Evolutionary conservation across 2,797 vertebrate species (phyloP).

Genomic region (Liparis tanakae): DNA sequence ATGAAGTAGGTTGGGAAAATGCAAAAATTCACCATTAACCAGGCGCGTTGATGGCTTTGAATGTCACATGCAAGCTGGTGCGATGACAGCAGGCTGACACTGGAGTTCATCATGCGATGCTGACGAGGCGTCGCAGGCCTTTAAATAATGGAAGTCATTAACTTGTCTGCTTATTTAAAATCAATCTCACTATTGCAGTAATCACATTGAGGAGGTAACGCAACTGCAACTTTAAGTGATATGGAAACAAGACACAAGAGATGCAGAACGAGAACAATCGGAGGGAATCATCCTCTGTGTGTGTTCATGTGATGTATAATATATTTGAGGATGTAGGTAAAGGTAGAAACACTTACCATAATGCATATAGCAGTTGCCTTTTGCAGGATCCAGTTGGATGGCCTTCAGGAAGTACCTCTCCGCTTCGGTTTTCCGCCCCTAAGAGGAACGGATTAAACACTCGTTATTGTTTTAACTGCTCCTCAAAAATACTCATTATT

Average conservation of each 20-base stretch:
- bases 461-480: conserved; percentile 64
- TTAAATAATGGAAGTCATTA: conserved; percentile 8
- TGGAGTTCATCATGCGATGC: conserved; percentile 15
- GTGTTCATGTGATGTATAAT: conserved; percentile 18
- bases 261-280: conserved; percentile 63
- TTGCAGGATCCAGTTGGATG: conserved; percentile 95
- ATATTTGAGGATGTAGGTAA: conserved; percentile 14
- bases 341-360: conserved; percentile 87
- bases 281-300: conserved; percentile 59
- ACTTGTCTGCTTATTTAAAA: conserved; percentile 16
- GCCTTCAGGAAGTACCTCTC: conserved; percentile 97
- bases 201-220: neutral
- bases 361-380: conserved; percentile 99
- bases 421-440: conserved; percentile 96
- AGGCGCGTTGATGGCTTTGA: conserved; percentile 23
- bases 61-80: conserved; percentile 24
- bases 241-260: conserved; percentile 4
- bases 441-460: conserved; percentile 64
- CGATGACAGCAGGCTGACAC: neutral
- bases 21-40: conserved; percentile 21
- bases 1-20: neutral
- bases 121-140: neutral
- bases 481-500: conserved; percentile 46
- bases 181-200: neutral
- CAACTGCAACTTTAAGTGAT: neutral